Evolutionary conservation across 2,113 vertebrate genomes (phyloP).

Genomic region (Brienomyrus brachyistius): DNA sequence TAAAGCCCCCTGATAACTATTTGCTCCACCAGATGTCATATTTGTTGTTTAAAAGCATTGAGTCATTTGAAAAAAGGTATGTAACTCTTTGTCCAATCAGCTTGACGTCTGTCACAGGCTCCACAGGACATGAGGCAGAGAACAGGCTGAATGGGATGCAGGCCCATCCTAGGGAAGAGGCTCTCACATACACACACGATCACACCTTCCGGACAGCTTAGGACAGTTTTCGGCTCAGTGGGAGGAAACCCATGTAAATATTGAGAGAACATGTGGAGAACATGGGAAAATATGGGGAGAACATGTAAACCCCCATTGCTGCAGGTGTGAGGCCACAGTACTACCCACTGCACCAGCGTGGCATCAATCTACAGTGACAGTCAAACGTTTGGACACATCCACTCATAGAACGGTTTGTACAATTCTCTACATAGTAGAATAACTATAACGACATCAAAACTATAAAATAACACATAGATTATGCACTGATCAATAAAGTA

Average conservation of each 20-base stretch:
- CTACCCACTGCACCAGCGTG: neutral
- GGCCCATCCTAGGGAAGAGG: neutral
- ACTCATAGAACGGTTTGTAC: neutral
- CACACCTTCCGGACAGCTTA: neutral
- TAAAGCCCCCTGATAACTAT: constrained; percentile 5
- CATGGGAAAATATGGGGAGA: neutral
- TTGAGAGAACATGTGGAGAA: neutral
- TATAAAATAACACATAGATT: neutral
- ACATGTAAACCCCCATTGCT: neutral
- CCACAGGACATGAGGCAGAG: neutral
- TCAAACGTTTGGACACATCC: neutral
- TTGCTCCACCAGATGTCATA: constrained; percentile 38
- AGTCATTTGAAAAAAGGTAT: constrained; percentile 29
- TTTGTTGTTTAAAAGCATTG: constrained; percentile 34
- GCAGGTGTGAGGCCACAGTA: neutral
- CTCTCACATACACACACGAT: neutral
- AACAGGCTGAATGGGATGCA: neutral
- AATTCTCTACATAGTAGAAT: no score
- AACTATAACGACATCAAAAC: no score
- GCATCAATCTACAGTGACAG: neutral
- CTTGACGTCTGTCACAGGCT: neutral
- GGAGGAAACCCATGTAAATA: neutral
- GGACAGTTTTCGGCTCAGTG: neutral
- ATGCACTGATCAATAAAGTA: neutral
- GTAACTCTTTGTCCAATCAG: constrained; percentile 12